phyloP scores from a whole-genome alignment of 2,888 invertebrate genomes.

The Patella pellucida region DNA sequence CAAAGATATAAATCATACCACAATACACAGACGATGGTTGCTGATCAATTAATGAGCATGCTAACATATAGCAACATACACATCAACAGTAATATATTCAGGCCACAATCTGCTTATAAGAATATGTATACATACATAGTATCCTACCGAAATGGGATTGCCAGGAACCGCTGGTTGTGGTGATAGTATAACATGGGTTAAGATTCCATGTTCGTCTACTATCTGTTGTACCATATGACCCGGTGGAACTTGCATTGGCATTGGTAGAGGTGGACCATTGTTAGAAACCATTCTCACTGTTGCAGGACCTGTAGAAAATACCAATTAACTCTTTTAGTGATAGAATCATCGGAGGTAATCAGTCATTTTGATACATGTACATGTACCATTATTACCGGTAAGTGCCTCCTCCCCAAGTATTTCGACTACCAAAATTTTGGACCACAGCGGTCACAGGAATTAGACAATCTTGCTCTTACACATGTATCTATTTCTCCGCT shows the following conservation, averaged over 20 bases:
- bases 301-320: slow-evolving; percentile 80
- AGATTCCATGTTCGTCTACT: slow-evolving; percentile 88
- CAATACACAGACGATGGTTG: slow-evolving; percentile 5
- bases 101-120: slow-evolving; percentile 9
- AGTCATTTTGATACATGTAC: too few species aligned
- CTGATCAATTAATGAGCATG: background rate
- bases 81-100: slow-evolving; percentile 8
- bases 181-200: slow-evolving; percentile 91
- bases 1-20: background rate
- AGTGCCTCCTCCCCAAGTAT: too few species aligned
- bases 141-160: slow-evolving; percentile 57
- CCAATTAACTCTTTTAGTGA: too few species aligned
- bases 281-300: slow-evolving; percentile 89
- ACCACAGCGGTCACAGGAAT: too few species aligned
- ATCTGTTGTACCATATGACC: slow-evolving; percentile 93
- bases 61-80: slow-evolving; percentile 9
- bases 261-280: slow-evolving; percentile 83
- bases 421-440: too few species aligned
- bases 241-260: slow-evolving; percentile 92
- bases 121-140: slow-evolving; percentile 61
- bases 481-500: too few species aligned
- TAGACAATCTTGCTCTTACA: too few species aligned
- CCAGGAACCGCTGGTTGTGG: slow-evolving; percentile 73
- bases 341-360: too few species aligned
- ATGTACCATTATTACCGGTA: too few species aligned